phyloP scores from a whole-genome alignment of 2,888 invertebrate genomes.

The Tanypteryx hageni region DNA sequence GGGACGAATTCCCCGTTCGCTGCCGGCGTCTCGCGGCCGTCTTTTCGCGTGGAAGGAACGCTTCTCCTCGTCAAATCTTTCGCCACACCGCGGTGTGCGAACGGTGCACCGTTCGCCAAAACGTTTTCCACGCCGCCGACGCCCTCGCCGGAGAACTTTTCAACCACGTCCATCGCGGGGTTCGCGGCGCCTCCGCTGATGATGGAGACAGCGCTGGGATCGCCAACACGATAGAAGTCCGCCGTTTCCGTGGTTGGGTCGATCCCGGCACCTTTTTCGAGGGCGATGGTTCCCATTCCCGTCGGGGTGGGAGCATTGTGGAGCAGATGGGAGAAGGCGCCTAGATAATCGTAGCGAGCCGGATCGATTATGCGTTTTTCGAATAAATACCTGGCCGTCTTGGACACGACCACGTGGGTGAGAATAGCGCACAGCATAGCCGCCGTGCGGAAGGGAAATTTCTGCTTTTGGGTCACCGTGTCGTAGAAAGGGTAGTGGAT shows the following conservation, averaged over 20 bases:
- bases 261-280: background rate
- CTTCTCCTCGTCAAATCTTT: background rate
- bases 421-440: constrained; percentile 80
- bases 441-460: constrained; percentile 82
- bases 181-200: constrained; percentile 12
- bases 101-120: background rate
- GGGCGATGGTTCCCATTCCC: background rate
- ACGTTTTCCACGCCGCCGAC: background rate
- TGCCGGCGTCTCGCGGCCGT: background rate
- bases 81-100: too few species aligned
- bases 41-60: background rate
- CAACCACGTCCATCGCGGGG: background rate
- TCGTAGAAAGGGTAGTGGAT: constrained; percentile 79
- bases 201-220: background rate
- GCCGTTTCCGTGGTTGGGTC: background rate
- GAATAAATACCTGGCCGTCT: constrained; percentile 75
- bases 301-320: background rate
- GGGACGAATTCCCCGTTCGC: background rate
- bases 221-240: background rate
- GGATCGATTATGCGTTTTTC: constrained; percentile 75
- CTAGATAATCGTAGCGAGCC: constrained; percentile 68
- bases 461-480: constrained; percentile 75
- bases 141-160: background rate
- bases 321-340: constrained; percentile 67
- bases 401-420: constrained; percentile 77